Evolutionary conservation across 1,140 invertebrate species (phyloP), one percentile per base, ranked within the genome.

Genomic region (Eumeta japonica): DNA sequence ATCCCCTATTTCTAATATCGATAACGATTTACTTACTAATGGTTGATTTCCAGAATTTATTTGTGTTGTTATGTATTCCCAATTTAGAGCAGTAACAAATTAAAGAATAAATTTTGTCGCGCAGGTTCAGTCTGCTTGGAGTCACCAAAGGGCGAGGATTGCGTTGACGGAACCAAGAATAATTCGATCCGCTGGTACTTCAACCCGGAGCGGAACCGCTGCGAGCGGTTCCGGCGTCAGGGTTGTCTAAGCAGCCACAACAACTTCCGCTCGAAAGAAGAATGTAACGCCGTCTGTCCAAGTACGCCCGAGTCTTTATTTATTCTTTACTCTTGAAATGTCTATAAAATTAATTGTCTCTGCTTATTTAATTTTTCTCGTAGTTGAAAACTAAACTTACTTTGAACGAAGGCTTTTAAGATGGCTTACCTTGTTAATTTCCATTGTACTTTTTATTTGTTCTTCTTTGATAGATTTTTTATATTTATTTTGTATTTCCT

Each of bases 241-340:
- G 86, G 85, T 16, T 88, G 86, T 45, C 85, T 86, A 24, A 86
- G 89, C 29, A 94, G 92, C 54, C 85, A 90, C 53, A 97, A 96
- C 67, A 88, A 91, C 50, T 97, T 96, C 79, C 83, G 88, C 18
- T 88, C 83, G 20, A 84, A 89, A 46, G 76, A 84, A 10, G 86
- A 90, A 44, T 97, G 94, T 64, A 85, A 88, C 48, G 75, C 82
- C 3, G 84, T 90, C 2, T 94, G 92, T 63, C 88, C 88, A 43
- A 81, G 83, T 85, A 55, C 55, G 75, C n/a, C n/a, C n/a, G n/a
- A n/a, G n/a, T n/a, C n/a, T n/a, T n/a, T n/a, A n/a, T n/a, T n/a
- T n/a, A n/a, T n/a, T n/a, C n/a, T n/a, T n/a, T 80, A 47, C 48
- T 14, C 18, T 41, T 1, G 16, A 3, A 20, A 11, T 35, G 27